phyloP scores from a whole-genome alignment of 1,140 invertebrate genomes.

The Heliconius nattereri region DNA sequence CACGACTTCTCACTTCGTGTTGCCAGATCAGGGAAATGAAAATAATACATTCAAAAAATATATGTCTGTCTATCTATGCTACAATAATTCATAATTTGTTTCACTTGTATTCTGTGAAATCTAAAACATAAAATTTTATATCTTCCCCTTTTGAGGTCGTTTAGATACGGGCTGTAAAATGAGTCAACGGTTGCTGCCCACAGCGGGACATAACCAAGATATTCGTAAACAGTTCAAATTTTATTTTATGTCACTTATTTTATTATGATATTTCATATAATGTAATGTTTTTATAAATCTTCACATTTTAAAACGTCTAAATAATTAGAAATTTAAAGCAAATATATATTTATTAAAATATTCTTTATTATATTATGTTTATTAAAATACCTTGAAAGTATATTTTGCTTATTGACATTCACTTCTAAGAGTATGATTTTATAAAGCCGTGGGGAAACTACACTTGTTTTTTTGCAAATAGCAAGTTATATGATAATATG shows the following conservation, averaged over 20 bases:
- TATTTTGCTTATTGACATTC: no score
- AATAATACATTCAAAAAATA: no score
- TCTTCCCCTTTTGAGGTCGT: conserved; percentile 1
- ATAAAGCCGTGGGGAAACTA: no score
- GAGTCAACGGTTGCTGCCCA: conserved; percentile 5
- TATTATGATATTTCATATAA: neutral
- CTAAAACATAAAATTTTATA: neutral
- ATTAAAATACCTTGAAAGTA: no score
- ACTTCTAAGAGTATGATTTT: no score
- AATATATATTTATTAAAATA: no score
- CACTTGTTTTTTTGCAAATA: neutral
- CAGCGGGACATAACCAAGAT: neutral
- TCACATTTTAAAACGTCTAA: neutral
- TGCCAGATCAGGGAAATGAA: no score
- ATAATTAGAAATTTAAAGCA: no score
- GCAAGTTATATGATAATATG: neutral
- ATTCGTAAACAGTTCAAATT: neutral
- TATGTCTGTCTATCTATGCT: no score
- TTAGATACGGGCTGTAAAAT: conserved; percentile 1
- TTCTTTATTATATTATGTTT: no score
- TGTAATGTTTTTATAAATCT: neutral
- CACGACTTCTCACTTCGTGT: no score
- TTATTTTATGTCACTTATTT: neutral
- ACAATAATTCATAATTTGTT: neutral
- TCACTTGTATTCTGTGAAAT: neutral